These are phyloP conservation scores for Scatophagus argus DNA, from an alignment of 2,113 vertebrate genomes.

Conservation along the genomic window DNA sequence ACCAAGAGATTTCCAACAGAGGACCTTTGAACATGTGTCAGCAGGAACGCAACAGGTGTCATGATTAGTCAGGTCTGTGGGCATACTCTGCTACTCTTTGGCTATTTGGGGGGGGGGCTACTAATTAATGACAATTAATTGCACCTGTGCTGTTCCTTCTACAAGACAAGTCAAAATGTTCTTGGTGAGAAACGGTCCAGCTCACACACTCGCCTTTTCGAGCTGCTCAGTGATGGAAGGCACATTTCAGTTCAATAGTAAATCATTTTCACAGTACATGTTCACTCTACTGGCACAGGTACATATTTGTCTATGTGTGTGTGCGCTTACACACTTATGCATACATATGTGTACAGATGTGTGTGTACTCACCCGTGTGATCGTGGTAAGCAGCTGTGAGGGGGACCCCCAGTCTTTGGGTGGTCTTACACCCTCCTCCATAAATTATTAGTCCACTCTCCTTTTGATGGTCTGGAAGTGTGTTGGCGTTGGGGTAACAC, in stretches of 20 bases:
- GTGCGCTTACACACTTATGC: conserved; percentile 24
- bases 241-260: neutral
- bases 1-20: neutral
- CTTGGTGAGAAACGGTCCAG: neutral
- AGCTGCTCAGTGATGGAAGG: neutral
- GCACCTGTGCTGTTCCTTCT: neutral
- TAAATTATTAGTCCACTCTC: conserved; percentile 61
- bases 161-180: neutral
- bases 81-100: neutral
- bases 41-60: neutral
- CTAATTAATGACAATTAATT: neutral
- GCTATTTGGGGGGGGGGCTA: neutral
- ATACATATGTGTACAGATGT: conserved; percentile 21
- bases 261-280: neutral
- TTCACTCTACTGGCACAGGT: neutral
- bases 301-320: conserved; percentile 1
- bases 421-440: conserved; percentile 71
- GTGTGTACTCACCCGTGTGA: conserved; percentile 22
- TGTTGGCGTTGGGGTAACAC: conserved; percentile 46
- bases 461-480: conserved; percentile 55
- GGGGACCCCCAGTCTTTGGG: conserved; percentile 67
- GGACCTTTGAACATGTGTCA: neutral
- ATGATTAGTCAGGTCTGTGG: neutral
- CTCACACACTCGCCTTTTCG: neutral
- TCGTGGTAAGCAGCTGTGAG: conserved; percentile 69